Evolutionary conservation across 2,888 invertebrate genomes (phyloP).

Genomic region (Panorpa germanica): DNA sequence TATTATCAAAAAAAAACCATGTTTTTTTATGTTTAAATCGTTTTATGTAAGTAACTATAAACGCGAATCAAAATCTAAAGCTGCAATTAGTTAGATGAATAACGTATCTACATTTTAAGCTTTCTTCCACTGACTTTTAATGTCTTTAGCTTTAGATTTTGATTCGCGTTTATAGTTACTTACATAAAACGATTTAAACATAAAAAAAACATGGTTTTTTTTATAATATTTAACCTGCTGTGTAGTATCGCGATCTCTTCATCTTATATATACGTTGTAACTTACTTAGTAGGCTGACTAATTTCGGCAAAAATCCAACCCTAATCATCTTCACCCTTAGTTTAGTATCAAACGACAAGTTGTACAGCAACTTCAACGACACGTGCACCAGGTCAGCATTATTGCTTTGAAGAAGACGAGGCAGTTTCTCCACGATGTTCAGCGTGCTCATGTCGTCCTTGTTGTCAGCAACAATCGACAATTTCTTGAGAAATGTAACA

Average conservation of each 20-base stretch:
- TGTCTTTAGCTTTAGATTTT: background rate
- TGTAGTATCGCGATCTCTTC: too few relatives aligned
- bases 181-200: too few relatives aligned
- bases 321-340: conserved; percentile 78
- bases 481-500: conserved; percentile 84
- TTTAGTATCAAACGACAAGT: conserved; percentile 86
- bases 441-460: conserved; percentile 78
- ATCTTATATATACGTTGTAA: conserved; percentile 14
- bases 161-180: too few relatives aligned
- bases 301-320: conserved; percentile 71
- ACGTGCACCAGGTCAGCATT: conserved; percentile 52
- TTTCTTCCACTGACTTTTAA: too few relatives aligned
- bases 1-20: too few relatives aligned
- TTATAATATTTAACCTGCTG: too few relatives aligned
- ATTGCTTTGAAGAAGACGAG: conserved; percentile 51
- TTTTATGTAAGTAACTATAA: too few relatives aligned
- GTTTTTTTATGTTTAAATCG: too few relatives aligned
- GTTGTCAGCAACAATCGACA: conserved; percentile 87
- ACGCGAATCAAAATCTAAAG: too few relatives aligned
- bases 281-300: conserved; percentile 73
- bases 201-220: too few relatives aligned
- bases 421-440: conserved; percentile 67
- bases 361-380: conserved; percentile 74
- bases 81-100: too few relatives aligned
- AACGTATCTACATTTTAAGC: too few relatives aligned